Conservation (phyloP, 2,113 vertebrate genomes). For the Empidonax alnorum region DNA sequence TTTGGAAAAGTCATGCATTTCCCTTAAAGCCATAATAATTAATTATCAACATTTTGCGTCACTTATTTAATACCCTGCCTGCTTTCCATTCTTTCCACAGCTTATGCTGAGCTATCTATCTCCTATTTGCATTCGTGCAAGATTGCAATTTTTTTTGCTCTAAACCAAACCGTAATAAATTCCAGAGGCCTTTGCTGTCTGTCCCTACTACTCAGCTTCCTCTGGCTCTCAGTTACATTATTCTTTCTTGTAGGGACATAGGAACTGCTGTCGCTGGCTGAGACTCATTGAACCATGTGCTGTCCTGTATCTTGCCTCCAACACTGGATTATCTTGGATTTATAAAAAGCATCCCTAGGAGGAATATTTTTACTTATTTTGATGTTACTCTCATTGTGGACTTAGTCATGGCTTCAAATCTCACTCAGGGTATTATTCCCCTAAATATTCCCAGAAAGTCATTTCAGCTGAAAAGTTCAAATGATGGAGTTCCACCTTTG, state of each 20-base stretch:
- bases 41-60: background rate
- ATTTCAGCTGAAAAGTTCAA: background rate
- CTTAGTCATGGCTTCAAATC: background rate
- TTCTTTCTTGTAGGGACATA: background rate
- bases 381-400: background rate
- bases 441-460: background rate
- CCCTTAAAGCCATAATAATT: conserved; percentile 13
- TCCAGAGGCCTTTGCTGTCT: background rate
- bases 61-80: background rate
- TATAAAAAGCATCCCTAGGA: background rate
- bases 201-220: background rate
- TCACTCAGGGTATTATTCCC: background rate
- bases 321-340: background rate
- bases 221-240: background rate
- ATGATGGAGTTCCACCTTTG: background rate
- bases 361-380: background rate
- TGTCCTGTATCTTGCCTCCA: background rate
- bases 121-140: conserved; percentile 10
- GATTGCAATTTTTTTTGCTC: background rate
- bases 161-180: background rate
- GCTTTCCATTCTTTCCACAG: background rate
- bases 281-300: background rate
- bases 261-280: background rate
- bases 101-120: background rate
- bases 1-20: background rate